Percentiles rank a stretch among this genome's conserved stretches.
Evolutionary conservation across 2,113 vertebrate species (phyloP).

Genomic region (Lasiurus cinereus): DNA sequence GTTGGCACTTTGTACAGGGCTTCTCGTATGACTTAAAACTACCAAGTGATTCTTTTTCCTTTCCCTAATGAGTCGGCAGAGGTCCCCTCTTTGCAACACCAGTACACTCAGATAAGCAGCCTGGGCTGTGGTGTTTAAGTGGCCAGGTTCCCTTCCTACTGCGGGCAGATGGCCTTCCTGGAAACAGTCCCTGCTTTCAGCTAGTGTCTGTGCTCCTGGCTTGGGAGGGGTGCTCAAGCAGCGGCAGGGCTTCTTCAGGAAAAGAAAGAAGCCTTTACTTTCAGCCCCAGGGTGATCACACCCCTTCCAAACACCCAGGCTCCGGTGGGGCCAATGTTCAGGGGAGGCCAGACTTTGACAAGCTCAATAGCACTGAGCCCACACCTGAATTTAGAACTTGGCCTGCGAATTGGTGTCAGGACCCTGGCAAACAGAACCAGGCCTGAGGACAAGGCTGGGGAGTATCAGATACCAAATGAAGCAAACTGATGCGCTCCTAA

Average conservation of each 20-base stretch:
- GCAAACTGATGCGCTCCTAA: constrained; percentile 34
- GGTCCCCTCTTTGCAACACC: constrained; percentile 55
- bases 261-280: constrained; percentile 67
- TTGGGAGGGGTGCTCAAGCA: not conserved
- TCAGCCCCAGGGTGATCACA: constrained; percentile 43
- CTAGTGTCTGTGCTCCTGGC: constrained; percentile 34
- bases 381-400: constrained; percentile 76
- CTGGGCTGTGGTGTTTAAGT: constrained; percentile 18
- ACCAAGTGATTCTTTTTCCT: constrained; percentile 51
- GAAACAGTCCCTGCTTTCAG: constrained; percentile 69
- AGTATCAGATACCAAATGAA: constrained; percentile 61
- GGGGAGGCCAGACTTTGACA: constrained; percentile 60
- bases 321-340: constrained; percentile 25
- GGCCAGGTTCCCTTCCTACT: constrained; percentile 50
- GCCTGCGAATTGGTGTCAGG: constrained; percentile 38
- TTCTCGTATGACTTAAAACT: constrained; percentile 18
- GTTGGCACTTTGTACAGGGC: constrained; percentile 78
- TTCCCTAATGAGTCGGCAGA: constrained; percentile 52
- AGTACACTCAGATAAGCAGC: constrained; percentile 22
- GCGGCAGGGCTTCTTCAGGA: constrained; percentile 20
- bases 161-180: constrained; percentile 57
- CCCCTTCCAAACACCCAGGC: constrained; percentile 58
- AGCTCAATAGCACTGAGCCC: constrained; percentile 46
- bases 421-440: constrained; percentile 64
- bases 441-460: constrained; percentile 55